These are phyloP conservation scores for Aeoliscus strigatus DNA, from an alignment of 2,797 vertebrate species.

Conservation along the genomic window DNA sequence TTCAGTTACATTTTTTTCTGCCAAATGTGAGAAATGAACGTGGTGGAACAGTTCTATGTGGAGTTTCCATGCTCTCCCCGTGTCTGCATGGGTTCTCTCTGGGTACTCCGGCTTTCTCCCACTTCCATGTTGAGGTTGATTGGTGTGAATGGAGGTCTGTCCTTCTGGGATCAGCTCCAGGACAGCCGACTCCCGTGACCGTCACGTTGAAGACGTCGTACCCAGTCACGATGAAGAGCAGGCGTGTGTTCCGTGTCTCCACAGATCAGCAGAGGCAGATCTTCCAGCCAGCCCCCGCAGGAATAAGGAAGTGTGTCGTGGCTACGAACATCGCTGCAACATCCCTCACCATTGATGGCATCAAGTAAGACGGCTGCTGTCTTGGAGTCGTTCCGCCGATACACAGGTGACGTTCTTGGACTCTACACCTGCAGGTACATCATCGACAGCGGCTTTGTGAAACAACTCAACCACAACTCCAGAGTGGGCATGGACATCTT, in stretches of 20 bases:
- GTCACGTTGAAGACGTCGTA: too few relatives aligned
- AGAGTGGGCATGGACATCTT: constrained; percentile 90
- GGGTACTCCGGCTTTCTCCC: too few relatives aligned
- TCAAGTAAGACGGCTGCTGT: constrained; percentile 76
- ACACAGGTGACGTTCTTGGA: background rate
- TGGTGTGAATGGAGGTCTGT: too few relatives aligned
- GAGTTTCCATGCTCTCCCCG: too few relatives aligned
- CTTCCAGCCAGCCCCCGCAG: constrained; percentile 86
- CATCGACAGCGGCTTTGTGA: constrained; percentile 96
- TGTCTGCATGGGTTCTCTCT: too few relatives aligned
- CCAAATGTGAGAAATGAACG: too few relatives aligned
- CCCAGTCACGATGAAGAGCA: too few relatives aligned
- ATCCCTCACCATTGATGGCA: constrained; percentile 93
- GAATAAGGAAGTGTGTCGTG: constrained; percentile 93
- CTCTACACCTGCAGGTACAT: constrained; percentile 79
- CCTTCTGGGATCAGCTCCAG: too few relatives aligned
- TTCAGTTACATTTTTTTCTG: too few relatives aligned
- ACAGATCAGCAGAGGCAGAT: constrained; percentile 94
- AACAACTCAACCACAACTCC: constrained; percentile 94
- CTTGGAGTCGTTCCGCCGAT: background rate
- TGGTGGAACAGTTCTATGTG: too few relatives aligned
- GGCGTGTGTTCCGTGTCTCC: constrained; percentile 9
- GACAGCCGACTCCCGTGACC: too few relatives aligned
- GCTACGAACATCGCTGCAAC: constrained; percentile 97
- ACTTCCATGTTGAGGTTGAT: too few relatives aligned